phyloP scores from a whole-genome alignment of 2,888 invertebrate species.

The Drosophila recens region DNA sequence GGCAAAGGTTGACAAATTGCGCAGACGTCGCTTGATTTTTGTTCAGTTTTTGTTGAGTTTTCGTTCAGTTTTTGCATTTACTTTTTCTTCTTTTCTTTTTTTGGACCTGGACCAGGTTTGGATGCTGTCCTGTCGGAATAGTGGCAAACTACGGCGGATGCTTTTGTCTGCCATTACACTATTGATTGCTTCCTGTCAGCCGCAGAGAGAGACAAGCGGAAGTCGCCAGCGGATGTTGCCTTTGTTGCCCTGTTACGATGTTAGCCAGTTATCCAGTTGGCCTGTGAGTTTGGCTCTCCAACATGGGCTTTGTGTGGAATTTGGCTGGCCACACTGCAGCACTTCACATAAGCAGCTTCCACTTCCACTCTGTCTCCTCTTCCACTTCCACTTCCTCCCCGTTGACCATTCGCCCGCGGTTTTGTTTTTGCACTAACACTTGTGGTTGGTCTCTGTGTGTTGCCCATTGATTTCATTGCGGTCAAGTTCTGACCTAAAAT shows the following conservation, averaged over 20 bases:
- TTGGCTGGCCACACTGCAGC: constrained; percentile 39
- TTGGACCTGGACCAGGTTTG: too few species aligned
- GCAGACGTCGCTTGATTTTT: background rate
- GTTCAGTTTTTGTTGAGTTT: background rate
- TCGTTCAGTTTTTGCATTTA: constrained; percentile 37
- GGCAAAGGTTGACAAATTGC: constrained; percentile 70
- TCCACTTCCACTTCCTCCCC: constrained; percentile 5
- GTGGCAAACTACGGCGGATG: constrained; percentile 60
- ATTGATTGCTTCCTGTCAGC: constrained; percentile 82
- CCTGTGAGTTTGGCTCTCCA: constrained; percentile 25
- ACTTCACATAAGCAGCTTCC: constrained; percentile 52
- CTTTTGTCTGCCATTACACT: constrained; percentile 79
- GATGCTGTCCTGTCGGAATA: constrained; percentile 23
- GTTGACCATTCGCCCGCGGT: constrained; percentile 35
- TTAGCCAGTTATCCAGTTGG: constrained; percentile 16
- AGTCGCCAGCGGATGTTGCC: constrained; percentile 66
- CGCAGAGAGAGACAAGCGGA: constrained; percentile 70
- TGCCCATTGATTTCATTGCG: constrained; percentile 62
- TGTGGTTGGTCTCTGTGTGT: background rate
- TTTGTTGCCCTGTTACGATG: constrained; percentile 24
- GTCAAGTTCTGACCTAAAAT: constrained; percentile 47
- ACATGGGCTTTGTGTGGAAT: constrained; percentile 56
- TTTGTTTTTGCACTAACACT: constrained; percentile 30
- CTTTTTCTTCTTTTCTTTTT: background rate
- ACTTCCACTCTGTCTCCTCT: too few species aligned